These are phyloP conservation scores for Lasioglossum lativentre DNA, from an alignment of 2,888 invertebrate genomes.

Conservation along the genomic window DNA sequence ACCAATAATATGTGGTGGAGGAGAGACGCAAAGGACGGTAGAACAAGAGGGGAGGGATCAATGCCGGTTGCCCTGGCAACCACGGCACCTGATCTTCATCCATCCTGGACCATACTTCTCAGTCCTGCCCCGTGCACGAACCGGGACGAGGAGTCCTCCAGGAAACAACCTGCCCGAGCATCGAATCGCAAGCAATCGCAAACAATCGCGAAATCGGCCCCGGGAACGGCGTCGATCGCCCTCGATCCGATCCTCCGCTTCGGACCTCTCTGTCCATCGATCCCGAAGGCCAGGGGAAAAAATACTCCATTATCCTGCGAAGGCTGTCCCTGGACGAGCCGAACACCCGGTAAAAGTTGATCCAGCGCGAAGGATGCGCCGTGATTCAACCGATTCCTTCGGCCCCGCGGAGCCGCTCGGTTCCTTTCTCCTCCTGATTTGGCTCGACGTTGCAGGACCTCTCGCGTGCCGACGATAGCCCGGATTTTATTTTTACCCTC, in stretches of 20 bases:
- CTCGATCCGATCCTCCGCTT: not conserved
- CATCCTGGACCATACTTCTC: conserved; percentile 75
- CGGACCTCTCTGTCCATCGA: not conserved
- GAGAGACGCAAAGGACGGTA: conserved; percentile 65
- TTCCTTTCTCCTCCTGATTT: not conserved
- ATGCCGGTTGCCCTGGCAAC: conserved; percentile 84
- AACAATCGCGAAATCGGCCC: not conserved
- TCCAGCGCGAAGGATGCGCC: not conserved
- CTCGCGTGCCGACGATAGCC: not conserved
- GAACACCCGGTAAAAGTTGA: not conserved
- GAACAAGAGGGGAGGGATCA: conserved; percentile 82
- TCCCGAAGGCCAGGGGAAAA: not conserved
- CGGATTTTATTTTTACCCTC: conserved; percentile 12
- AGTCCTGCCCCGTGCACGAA: conserved; percentile 58
- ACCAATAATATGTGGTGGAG: conserved; percentile 56
- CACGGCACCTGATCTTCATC: conserved; percentile 81
- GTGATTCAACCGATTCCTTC: not conserved
- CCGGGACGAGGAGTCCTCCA: conserved; percentile 40
- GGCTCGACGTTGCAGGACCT: not conserved
- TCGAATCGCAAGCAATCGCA: not conserved
- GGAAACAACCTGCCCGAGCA: not conserved
- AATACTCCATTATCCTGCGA: not conserved
- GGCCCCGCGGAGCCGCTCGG: not conserved
- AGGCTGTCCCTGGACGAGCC: not conserved
- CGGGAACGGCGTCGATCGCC: not conserved